phyloP scores from a whole-genome alignment of 2,797 vertebrate species.

The Scleropages formosus region DNA sequence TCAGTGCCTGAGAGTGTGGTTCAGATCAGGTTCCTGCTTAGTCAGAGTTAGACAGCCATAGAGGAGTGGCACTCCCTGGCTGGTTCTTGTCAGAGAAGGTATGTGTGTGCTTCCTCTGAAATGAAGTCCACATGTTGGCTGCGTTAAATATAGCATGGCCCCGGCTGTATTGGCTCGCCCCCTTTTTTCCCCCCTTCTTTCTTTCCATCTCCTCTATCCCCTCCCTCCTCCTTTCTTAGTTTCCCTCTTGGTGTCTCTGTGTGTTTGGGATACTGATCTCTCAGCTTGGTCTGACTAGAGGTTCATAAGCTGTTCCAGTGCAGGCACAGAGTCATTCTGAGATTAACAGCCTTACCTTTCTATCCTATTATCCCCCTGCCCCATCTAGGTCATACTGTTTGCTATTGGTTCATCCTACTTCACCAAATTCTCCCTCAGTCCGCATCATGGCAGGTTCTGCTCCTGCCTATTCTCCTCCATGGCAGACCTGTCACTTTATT shows the following conservation, averaged over 20 bases:
- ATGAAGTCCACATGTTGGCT: conserved; percentile 67
- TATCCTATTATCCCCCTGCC: background rate
- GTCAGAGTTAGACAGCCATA: conserved; percentile 30
- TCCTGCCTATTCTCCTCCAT: background rate
- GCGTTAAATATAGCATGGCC: conserved; percentile 67
- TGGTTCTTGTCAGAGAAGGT: conserved; percentile 52
- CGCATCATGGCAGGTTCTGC: background rate
- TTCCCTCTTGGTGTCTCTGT: conserved; percentile 39
- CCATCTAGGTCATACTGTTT: background rate
- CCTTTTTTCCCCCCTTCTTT: conserved; percentile 34
- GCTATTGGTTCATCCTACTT: background rate
- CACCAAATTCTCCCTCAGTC: background rate
- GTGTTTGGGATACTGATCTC: conserved; percentile 41
- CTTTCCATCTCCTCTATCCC: conserved; percentile 12
- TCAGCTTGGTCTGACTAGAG: conserved; percentile 25
- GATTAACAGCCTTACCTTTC: conserved; percentile 21
- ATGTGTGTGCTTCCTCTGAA: conserved; percentile 58
- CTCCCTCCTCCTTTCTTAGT: conserved; percentile 10
- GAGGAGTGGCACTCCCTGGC: conserved; percentile 36
- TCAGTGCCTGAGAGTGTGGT: background rate
- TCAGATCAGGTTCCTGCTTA: background rate
- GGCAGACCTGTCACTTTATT: background rate
- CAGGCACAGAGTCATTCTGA: conserved; percentile 10
- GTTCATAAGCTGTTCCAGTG: conserved; percentile 28
- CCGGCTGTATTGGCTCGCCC: conserved; percentile 46